These are phyloP conservation scores for Psittacula derbiana DNA, from an alignment of 2,797 vertebrate species.

Conservation along the genomic window DNA sequence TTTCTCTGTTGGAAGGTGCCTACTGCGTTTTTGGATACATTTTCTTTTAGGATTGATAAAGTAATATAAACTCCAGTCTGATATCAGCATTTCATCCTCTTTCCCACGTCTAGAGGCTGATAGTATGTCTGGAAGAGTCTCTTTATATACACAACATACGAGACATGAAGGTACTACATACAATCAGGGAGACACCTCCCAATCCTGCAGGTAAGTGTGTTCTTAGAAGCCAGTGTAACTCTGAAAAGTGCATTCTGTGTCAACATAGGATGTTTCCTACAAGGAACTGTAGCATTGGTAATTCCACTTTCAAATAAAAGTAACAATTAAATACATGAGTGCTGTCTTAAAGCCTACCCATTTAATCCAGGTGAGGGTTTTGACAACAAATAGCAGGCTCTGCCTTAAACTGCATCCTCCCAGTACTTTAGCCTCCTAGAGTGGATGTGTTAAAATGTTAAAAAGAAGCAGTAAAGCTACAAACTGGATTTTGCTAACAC, in stretches of 20 bases:
- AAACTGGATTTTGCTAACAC: not conserved
- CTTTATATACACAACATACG: slow-evolving; percentile 99
- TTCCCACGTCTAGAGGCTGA: slow-evolving; percentile 84
- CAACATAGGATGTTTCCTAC: accelerated
- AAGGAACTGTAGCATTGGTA: not conserved
- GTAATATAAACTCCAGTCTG: not conserved
- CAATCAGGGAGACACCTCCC: slow-evolving; percentile 96
- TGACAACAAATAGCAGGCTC: not conserved
- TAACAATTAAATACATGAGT: not conserved
- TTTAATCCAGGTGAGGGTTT: not conserved
- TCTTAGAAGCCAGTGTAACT: not conserved
- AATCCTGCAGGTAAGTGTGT: slow-evolving; percentile 88
- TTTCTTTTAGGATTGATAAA: not conserved
- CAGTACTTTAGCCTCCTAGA: not conserved
- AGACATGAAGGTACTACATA: slow-evolving; percentile 99
- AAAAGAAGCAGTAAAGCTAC: not conserved
- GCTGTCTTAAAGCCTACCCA: not conserved
- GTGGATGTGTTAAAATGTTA: not conserved
- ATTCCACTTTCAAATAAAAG: not conserved
- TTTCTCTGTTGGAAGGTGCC: not conserved
- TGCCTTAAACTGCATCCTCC: not conserved
- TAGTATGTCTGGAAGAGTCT: slow-evolving; percentile 97
- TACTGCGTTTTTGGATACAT: not conserved
- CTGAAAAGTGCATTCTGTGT: not conserved
- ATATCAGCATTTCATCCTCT: not conserved